These are phyloP conservation scores for Dipodomys spectabilis DNA, from an alignment of 2,113 vertebrate genomes.

Conservation along the genomic window DNA sequence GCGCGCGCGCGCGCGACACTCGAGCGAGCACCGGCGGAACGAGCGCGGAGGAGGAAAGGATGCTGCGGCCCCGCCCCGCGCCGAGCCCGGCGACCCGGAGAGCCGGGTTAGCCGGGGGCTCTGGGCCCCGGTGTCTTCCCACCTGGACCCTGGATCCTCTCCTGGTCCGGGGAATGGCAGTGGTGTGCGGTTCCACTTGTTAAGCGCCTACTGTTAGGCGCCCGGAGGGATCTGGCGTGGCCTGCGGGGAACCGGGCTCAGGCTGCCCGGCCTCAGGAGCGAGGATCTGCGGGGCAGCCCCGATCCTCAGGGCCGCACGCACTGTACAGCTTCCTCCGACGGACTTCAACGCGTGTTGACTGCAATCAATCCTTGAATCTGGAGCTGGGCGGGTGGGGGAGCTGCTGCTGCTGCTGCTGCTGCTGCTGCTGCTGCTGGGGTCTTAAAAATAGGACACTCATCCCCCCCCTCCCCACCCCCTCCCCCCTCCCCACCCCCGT, in stretches of 20 bases:
- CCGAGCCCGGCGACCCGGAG: not conserved
- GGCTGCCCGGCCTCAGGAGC: too few relatives aligned
- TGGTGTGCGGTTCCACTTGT: rapidly evolving
- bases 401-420: too few relatives aligned
- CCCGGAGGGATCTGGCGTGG: not conserved
- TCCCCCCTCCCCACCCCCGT: too few relatives aligned
- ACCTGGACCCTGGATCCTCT: not conserved
- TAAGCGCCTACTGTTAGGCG: not conserved
- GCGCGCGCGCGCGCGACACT: not conserved
- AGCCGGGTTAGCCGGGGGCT: too few relatives aligned
- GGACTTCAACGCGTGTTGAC: not conserved
- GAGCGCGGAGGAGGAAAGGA: not conserved
- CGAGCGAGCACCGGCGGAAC: not conserved
- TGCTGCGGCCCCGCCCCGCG: not conserved
- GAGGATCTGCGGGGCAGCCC: too few relatives aligned
- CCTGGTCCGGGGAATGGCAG: rapidly evolving
- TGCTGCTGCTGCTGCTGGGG: too few relatives aligned
- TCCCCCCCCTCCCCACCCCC: too few relatives aligned
- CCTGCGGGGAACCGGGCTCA: too few relatives aligned
- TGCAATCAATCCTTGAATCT: not conserved
- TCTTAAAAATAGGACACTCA: not conserved
- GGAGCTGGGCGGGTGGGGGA: not conserved
- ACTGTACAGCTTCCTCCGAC: too few relatives aligned
- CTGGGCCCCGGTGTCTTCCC: not conserved
- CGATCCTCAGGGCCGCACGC: too few relatives aligned